Percentiles rank a stretch among this genome's conserved stretches.
These are phyloP conservation scores for Chromobotia macracanthus DNA, from an alignment of 2,797 vertebrate species.

Conservation along the genomic window DNA sequence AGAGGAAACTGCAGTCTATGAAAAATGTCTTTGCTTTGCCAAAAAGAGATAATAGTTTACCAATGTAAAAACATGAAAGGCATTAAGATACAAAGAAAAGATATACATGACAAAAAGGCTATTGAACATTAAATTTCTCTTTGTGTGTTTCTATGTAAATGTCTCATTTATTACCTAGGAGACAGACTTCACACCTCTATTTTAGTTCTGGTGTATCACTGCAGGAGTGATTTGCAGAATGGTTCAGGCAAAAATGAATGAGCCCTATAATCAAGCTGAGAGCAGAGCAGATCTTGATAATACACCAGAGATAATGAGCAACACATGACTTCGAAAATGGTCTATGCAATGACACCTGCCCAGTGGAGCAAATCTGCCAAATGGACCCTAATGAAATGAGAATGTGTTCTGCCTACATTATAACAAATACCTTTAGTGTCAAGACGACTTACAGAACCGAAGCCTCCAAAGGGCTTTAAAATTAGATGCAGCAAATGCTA, in stretches of 20 bases:
- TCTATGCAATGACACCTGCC: conserved; percentile 51
- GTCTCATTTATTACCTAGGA: conserved; percentile 37
- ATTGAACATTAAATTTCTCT: conserved; percentile 35
- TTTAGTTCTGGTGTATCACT: conserved; percentile 42
- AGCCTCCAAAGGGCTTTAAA: not conserved
- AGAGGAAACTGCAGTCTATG: not conserved
- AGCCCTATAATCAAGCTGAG: conserved; percentile 57
- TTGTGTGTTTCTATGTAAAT: conserved; percentile 21
- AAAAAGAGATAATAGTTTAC: not conserved
- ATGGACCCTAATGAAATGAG: conserved; percentile 49
- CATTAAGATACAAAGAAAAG: not conserved
- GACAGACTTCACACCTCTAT: conserved; percentile 37
- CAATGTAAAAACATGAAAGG: not conserved
- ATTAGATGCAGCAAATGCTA: not conserved
- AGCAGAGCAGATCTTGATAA: conserved; percentile 52
- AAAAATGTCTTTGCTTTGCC: not conserved
- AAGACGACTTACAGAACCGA: conserved; percentile 6
- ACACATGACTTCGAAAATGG: conserved; percentile 42
- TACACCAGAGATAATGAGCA: conserved; percentile 54
- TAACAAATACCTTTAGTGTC: conserved; percentile 30
- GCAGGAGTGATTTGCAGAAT: conserved; percentile 53
- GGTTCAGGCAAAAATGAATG: conserved; percentile 48
- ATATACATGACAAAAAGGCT: not conserved
- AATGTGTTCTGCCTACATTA: conserved; percentile 47
- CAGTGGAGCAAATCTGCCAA: conserved; percentile 37